phyloP scores from a whole-genome alignment of 2,888 invertebrate species.

The Orthonychiurus folsomi region DNA sequence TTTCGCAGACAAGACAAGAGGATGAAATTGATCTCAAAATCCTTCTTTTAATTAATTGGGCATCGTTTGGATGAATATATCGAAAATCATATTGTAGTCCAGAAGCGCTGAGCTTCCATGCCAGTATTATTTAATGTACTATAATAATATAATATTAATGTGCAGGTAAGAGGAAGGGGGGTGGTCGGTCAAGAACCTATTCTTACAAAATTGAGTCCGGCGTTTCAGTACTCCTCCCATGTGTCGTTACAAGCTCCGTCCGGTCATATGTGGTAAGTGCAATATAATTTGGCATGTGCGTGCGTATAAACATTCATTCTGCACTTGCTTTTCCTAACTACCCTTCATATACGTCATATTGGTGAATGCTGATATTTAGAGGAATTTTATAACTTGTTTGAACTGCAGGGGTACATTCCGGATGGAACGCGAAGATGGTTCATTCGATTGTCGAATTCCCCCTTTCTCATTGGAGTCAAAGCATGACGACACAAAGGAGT shows the following conservation, averaged over 20 bases:
- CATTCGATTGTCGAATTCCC: conserved; percentile 94
- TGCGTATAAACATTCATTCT: no score
- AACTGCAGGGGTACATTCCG: conserved; percentile 88
- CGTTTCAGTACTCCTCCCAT: conserved; percentile 96
- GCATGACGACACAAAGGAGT: conserved; percentile 59
- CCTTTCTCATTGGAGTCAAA: conserved; percentile 95
- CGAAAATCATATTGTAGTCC: no score
- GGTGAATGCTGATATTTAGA: conserved; percentile 2
- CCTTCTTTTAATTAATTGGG: no score
- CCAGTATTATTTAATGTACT: no score
- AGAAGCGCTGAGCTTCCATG: no score
- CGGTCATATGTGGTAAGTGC: conserved; percentile 90
- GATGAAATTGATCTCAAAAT: no score
- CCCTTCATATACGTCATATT: no score
- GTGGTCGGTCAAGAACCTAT: conserved; percentile 98
- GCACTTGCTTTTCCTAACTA: no score
- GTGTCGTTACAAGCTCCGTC: conserved; percentile 93
- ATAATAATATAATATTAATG: neutral
- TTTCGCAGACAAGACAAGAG: no score
- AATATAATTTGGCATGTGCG: no score
- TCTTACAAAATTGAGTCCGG: conserved; percentile 74
- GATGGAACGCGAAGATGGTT: conserved; percentile 94
- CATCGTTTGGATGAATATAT: no score
- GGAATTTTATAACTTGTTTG: no score
- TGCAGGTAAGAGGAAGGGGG: conserved; percentile 68